These are phyloP conservation scores for Actinia equina DNA, from an alignment of 64 coral and sea anemone species.

Conservation along the genomic window DNA sequence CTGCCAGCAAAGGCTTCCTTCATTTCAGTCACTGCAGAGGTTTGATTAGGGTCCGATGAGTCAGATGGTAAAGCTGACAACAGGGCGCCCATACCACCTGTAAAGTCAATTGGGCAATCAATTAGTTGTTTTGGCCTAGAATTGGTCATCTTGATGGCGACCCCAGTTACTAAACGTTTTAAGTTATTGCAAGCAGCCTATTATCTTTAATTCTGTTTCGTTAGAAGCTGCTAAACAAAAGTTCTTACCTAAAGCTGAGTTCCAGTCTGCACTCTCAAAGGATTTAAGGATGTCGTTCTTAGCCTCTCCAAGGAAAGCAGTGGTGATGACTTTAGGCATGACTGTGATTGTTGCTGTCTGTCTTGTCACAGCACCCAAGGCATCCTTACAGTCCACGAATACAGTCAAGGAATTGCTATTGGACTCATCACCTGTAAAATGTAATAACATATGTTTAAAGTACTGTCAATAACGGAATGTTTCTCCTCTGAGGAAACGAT, in stretches of 20 bases:
- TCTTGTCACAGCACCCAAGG: neutral
- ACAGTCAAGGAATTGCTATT: slow-evolving; percentile 15
- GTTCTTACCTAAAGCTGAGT: slow-evolving; percentile 3
- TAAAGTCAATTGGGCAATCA: neutral
- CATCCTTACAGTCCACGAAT: slow-evolving; percentile 19
- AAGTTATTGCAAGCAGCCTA: too few relatives aligned
- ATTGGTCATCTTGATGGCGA: too few relatives aligned
- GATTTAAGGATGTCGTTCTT: neutral
- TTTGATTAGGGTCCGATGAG: neutral
- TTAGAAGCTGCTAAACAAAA: too few relatives aligned
- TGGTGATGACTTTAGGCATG: neutral
- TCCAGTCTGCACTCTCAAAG: neutral
- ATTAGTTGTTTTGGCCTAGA: too few relatives aligned
- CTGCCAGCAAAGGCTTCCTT: slow-evolving; percentile 5
- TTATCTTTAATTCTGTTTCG: too few relatives aligned
- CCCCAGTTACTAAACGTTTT: too few relatives aligned
- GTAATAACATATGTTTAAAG: neutral
- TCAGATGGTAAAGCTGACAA: neutral
- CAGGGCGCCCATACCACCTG: slow-evolving; percentile 11
- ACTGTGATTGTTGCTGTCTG: slow-evolving; percentile 6
- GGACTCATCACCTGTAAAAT: slow-evolving; percentile 1
- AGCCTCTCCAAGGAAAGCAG: neutral
- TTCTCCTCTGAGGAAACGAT: too few relatives aligned
- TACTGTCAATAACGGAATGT: too few relatives aligned
- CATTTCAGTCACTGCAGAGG: neutral